Evolutionary conservation across 2,797 vertebrate genomes (phyloP).

Genomic region (Micromesistius poutassou): DNA sequence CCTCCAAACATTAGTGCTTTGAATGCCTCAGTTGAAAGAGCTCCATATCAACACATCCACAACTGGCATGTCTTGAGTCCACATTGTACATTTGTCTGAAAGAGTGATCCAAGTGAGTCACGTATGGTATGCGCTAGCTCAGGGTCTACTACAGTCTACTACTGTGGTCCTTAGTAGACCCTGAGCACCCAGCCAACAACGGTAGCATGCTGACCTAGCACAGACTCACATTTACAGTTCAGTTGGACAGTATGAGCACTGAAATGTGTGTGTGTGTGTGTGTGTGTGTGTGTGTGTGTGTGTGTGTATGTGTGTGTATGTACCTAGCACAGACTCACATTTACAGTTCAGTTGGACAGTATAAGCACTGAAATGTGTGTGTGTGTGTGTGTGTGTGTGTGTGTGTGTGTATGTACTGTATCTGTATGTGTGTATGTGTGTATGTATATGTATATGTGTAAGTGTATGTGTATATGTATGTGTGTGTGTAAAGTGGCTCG

Average conservation of each 20-base stretch:
- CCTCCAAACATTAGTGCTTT: background rate
- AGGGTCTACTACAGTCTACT: background rate
- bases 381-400: slow-evolving; percentile 26
- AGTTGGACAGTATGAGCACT: background rate
- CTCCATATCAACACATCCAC: background rate
- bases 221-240: background rate
- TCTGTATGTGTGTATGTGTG: slow-evolving; percentile 18
- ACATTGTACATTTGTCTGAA: background rate
- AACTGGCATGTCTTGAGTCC: background rate
- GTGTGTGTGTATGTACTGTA: slow-evolving; percentile 25
- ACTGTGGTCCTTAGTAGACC: too few relatives aligned
- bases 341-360: background rate
- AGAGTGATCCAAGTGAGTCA: background rate
- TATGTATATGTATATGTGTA: slow-evolving; percentile 6
- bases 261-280: slow-evolving; percentile 19
- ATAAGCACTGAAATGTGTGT: slow-evolving; percentile 7
- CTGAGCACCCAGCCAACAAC: too few relatives aligned
- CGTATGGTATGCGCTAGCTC: background rate
- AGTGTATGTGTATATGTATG: slow-evolving; percentile 22
- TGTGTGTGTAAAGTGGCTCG: slow-evolving; percentile 3
- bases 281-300: slow-evolving; percentile 30
- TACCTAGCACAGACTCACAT: background rate
- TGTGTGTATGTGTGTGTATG: slow-evolving; percentile 21
- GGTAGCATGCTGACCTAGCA: too few relatives aligned
- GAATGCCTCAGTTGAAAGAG: background rate